Percentiles rank a stretch among this genome's conserved stretches.
Conservation (phyloP, 2,888 invertebrate species). For the Aspidapion aeneum region DNA sequence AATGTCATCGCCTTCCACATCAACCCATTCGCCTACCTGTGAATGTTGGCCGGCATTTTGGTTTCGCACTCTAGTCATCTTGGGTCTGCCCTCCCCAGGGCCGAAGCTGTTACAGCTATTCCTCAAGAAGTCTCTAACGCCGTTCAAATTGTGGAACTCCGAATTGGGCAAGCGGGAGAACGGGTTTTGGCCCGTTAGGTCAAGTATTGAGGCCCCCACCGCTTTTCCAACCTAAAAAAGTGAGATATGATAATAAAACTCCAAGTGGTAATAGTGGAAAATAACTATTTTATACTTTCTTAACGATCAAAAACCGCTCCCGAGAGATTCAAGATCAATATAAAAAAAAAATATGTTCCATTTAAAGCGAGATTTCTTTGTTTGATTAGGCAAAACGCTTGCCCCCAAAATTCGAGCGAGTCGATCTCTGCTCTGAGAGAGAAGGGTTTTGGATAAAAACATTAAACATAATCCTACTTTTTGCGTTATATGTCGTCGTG, state of each 20-base stretch:
- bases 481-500: too few species aligned
- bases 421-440: too few species aligned
- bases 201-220: constrained; percentile 78
- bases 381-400: too few species aligned
- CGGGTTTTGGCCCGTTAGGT: constrained; percentile 77
- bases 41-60: constrained; percentile 30
- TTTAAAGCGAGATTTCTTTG: too few species aligned
- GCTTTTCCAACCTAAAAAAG: constrained; percentile 68
- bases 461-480: too few species aligned
- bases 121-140: constrained; percentile 63
- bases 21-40: constrained; percentile 41
- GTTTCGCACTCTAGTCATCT: constrained; percentile 24
- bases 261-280: neutral
- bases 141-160: constrained; percentile 68
- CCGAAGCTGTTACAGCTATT: constrained; percentile 33
- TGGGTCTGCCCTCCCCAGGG: constrained; percentile 26
- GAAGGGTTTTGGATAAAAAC: too few species aligned
- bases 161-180: constrained; percentile 78
- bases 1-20: constrained; percentile 26
- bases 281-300: neutral
- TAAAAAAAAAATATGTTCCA: constrained; percentile 1
- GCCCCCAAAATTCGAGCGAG: too few species aligned
- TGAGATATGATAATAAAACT: neutral
- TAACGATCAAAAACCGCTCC: too few species aligned
- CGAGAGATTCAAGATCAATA: too few species aligned